Percentiles rank a stretch among this genome's conserved stretches.
Conservation (phyloP, 1,140 invertebrate species). For the Bombus impatiens region DNA sequence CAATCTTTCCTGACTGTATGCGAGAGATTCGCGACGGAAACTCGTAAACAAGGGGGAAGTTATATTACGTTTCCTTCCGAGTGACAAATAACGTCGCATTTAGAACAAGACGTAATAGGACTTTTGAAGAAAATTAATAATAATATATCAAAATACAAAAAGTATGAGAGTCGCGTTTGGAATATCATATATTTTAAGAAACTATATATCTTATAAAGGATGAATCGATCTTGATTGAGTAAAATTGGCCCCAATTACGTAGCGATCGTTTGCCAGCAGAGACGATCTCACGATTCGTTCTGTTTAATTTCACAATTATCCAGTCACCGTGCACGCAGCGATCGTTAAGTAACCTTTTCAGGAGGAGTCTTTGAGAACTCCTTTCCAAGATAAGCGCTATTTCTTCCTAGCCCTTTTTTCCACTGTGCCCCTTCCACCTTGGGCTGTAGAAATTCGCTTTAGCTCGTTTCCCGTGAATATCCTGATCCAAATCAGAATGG, state of each 20-base stretch:
- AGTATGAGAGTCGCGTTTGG: too few relatives aligned
- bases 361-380: not conserved
- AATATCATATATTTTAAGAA: too few relatives aligned
- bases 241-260: not conserved
- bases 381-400: conserved; percentile 1
- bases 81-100: not conserved
- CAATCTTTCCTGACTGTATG: not conserved
- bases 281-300: not conserved
- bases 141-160: too few relatives aligned
- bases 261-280: not conserved
- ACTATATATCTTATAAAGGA: not conserved
- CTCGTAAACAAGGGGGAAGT: not conserved
- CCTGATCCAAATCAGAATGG: conserved; percentile 27
- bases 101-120: too few relatives aligned
- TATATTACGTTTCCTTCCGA: not conserved
- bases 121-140: not conserved
- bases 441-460: conserved; percentile 39
- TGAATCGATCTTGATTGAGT: not conserved
- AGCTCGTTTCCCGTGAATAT: conserved; percentile 55
- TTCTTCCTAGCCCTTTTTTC: not conserved
- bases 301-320: conserved; percentile 25
- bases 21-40: not conserved
- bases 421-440: not conserved
- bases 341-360: conserved; percentile 21
- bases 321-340: not conserved